Conservation (phyloP, 2,888 invertebrate species). For the Scrobipalpa costella region DNA sequence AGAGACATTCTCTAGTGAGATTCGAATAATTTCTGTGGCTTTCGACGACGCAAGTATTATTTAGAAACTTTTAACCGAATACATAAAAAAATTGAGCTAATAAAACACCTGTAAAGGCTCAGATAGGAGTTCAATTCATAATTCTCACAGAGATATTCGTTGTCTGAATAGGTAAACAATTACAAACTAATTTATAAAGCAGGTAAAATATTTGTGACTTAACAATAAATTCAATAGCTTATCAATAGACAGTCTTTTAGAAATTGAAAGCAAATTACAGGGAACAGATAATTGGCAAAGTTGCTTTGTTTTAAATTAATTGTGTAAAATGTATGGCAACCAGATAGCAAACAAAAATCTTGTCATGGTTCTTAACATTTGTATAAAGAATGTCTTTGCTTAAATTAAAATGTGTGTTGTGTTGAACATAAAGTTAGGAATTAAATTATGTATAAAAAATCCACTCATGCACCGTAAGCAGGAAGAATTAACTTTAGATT, state of each 20-base stretch:
- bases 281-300: constrained; percentile 7
- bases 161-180: constrained; percentile 64
- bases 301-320: constrained; percentile 22
- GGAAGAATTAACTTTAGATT: constrained; percentile 26
- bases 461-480: constrained; percentile 29
- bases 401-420: constrained; percentile 19
- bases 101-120: constrained; percentile 38
- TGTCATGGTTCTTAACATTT: constrained; percentile 25
- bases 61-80: constrained; percentile 24
- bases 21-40: constrained; percentile 39
- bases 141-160: constrained; percentile 73
- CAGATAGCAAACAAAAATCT: constrained; percentile 16
- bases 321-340: constrained; percentile 25
- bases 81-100: constrained; percentile 45
- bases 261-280: constrained; percentile 54
- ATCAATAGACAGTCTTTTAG: constrained; percentile 79
- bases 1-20: constrained; percentile 38
- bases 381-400: constrained; percentile 17
- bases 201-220: constrained; percentile 77
- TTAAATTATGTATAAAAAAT: constrained; percentile 13
- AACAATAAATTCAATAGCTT: constrained; percentile 75
- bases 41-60: constrained; percentile 1
- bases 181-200: constrained; percentile 65
- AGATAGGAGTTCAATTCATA: constrained; percentile 42
- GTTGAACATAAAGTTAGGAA: constrained; percentile 3